phyloP scores from a whole-genome alignment of 1,140 invertebrate species.

The Zaprionus davidi region DNA sequence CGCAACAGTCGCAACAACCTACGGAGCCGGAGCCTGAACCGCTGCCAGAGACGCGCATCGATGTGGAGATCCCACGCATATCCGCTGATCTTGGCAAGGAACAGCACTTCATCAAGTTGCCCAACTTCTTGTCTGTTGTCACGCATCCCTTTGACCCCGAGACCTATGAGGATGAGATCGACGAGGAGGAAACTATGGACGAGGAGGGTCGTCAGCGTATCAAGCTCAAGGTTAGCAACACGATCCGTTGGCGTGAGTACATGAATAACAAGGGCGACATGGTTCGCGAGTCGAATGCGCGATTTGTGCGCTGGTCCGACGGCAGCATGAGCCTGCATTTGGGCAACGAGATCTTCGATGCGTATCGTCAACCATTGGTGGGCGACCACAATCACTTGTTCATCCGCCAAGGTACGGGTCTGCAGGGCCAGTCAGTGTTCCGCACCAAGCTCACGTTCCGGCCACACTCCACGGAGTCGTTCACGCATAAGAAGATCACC shows the following conservation, averaged over 20 bases:
- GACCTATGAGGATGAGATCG: slow-evolving; percentile 99
- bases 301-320: slow-evolving; percentile 98
- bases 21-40: slow-evolving; percentile 90
- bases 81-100: slow-evolving; percentile 95
- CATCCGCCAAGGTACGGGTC: slow-evolving; percentile 98
- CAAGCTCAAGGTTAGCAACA: slow-evolving; percentile 98
- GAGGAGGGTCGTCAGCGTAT: slow-evolving; percentile 97
- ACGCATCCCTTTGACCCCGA: slow-evolving; percentile 97
- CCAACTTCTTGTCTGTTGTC: slow-evolving; percentile 96
- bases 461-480: slow-evolving; percentile 98
- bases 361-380: slow-evolving; percentile 95
- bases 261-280: slow-evolving; percentile 94
- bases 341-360: slow-evolving; percentile 98
- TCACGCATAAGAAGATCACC: slow-evolving; percentile 99
- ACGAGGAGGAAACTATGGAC: slow-evolving; percentile 98
- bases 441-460: slow-evolving; percentile 98
- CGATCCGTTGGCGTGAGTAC: slow-evolving; percentile 96
- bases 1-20: slow-evolving; percentile 44
- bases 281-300: slow-evolving; percentile 96
- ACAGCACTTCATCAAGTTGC: slow-evolving; percentile 97
- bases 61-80: slow-evolving; percentile 98
- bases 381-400: slow-evolving; percentile 98
- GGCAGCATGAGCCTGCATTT: slow-evolving; percentile 98
- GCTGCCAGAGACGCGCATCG: slow-evolving; percentile 96
- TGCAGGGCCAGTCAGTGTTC: slow-evolving; percentile 99